Evolutionary conservation across 2,113 vertebrate species (phyloP).

Genomic region (Onychostoma macrolepis): DNA sequence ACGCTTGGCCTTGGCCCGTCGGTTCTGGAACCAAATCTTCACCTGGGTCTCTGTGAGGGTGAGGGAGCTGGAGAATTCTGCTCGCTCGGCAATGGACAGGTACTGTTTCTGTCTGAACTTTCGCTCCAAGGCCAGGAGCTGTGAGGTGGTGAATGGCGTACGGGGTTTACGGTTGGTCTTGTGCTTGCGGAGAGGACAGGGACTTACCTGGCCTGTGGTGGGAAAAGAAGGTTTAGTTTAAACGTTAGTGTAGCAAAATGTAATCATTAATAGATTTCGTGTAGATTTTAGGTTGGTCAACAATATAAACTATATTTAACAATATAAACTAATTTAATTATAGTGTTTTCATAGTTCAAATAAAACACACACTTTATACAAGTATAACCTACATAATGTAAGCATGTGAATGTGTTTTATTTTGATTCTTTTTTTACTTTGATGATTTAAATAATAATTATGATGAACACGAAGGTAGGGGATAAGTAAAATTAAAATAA

Average conservation of each 20-base stretch:
- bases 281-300: neutral
- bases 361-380: neutral
- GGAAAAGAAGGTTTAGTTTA: neutral
- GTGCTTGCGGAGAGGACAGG: conserved; percentile 77
- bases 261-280: neutral
- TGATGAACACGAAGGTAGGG: neutral
- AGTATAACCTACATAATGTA: neutral
- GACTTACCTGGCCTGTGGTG: conserved; percentile 61
- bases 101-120: conserved; percentile 81
- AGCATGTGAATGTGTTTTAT: neutral
- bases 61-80: conserved; percentile 77
- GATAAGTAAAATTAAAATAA: neutral
- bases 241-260: neutral
- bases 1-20: conserved; percentile 78
- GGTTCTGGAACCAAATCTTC: conserved; percentile 82
- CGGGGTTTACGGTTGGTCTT: conserved; percentile 81
- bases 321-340: neutral
- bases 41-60: conserved; percentile 79
- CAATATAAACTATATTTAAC: neutral
- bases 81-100: conserved; percentile 78
- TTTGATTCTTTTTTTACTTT: neutral
- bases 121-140: conserved; percentile 77
- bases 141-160: conserved; percentile 78
- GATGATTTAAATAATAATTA: neutral
- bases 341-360: neutral